These are phyloP conservation scores for Cotesia glomerata DNA, from an alignment of 1,140 invertebrate species.

Conservation along the genomic window DNA sequence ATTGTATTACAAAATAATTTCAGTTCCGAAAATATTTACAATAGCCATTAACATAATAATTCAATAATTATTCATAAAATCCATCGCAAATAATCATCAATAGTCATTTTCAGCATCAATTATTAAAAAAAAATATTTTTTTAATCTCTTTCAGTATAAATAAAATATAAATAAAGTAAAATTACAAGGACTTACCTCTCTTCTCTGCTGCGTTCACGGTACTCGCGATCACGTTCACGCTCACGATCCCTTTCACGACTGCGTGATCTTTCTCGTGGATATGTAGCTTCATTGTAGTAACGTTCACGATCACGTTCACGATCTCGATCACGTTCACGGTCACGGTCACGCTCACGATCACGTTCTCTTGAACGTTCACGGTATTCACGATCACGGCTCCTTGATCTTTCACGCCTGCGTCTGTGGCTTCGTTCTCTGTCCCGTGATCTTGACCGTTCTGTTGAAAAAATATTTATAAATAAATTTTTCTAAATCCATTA, in stretches of 20 bases:
- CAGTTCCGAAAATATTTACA: too few species aligned
- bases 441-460: constrained; percentile 76
- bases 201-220: constrained; percentile 72
- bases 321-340: constrained; percentile 70
- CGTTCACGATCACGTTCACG: constrained; percentile 67
- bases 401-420: constrained; percentile 77
- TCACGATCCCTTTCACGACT: constrained; percentile 74
- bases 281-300: constrained; percentile 58
- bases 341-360: constrained; percentile 68
- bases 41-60: not conserved
- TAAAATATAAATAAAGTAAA: not conserved
- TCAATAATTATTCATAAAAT: not conserved
- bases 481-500: too few species aligned
- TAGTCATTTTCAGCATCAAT: not conserved
- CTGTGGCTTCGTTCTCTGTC: constrained; percentile 76
- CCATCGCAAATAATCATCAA: too few species aligned
- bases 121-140: too few species aligned
- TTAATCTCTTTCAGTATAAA: too few species aligned
- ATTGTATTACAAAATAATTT: too few species aligned
- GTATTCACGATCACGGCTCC: constrained; percentile 79
- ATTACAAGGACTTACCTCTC: constrained; percentile 68
- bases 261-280: constrained; percentile 67
- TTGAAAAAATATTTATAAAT: constrained; percentile 7
- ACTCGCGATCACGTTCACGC: constrained; percentile 72
- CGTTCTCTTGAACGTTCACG: constrained; percentile 75